Conservation (phyloP, 2,888 invertebrate genomes). For the Gastracanthus pulcherrimus region DNA sequence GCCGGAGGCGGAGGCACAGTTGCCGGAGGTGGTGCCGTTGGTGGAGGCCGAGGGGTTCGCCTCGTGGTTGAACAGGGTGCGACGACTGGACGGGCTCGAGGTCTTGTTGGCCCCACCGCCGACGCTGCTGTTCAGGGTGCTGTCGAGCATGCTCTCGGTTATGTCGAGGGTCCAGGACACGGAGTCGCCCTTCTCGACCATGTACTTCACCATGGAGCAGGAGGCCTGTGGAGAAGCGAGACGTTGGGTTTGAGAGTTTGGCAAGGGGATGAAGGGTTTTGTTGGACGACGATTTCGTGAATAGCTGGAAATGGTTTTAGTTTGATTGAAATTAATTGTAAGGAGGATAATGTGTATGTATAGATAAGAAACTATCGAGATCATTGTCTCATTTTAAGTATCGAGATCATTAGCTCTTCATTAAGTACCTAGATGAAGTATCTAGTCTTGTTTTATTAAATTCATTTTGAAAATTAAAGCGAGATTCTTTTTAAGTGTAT, state of each 20-base stretch:
- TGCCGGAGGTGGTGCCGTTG: constrained; percentile 36
- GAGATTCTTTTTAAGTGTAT: not conserved
- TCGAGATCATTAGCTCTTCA: too few relatives aligned
- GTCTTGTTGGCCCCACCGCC: constrained; percentile 20
- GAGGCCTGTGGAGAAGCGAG: constrained; percentile 80
- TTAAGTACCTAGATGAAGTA: too few relatives aligned
- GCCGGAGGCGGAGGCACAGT: constrained; percentile 28
- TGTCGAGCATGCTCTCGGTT: constrained; percentile 75
- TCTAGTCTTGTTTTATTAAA: too few relatives aligned
- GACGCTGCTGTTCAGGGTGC: constrained; percentile 62
- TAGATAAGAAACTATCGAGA: too few relatives aligned
- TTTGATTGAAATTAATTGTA: too few relatives aligned
- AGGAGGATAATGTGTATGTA: too few relatives aligned
- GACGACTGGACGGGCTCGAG: constrained; percentile 2
- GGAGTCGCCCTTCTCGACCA: constrained; percentile 91
- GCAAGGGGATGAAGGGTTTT: too few relatives aligned
- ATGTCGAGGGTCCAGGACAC: constrained; percentile 93
- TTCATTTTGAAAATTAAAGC: not conserved
- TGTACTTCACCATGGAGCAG: constrained; percentile 89
- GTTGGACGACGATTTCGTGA: too few relatives aligned
- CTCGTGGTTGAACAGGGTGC: too few relatives aligned
- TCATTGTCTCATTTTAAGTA: too few relatives aligned
- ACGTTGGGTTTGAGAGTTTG: too few relatives aligned
- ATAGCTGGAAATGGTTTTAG: not conserved
- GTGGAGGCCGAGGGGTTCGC: too few relatives aligned